Evolutionary conservation across 2,888 invertebrate genomes (phyloP).

Genomic region (Hemaris fuciformis): DNA sequence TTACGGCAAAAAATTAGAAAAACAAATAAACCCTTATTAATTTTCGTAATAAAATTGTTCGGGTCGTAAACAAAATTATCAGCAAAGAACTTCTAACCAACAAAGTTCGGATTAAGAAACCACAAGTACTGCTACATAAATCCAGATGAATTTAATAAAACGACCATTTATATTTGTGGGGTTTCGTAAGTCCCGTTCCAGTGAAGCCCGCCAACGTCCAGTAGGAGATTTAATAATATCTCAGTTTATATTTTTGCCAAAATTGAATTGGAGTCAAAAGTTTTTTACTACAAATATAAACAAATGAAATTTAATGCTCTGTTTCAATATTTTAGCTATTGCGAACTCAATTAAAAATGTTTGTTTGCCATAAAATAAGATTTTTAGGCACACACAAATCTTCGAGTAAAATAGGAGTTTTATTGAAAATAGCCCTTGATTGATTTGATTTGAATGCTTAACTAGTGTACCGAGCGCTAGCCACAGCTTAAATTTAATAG

Average conservation of each 20-base stretch:
- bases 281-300: background rate
- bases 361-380: too few species aligned
- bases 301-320: too few species aligned
- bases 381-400: too few species aligned
- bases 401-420: too few species aligned
- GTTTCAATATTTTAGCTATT: too few species aligned
- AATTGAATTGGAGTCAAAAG: background rate
- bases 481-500: too few species aligned
- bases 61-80: background rate
- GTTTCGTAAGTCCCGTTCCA: background rate
- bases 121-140: background rate
- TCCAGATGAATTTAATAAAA: background rate
- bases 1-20: too few species aligned
- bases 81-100: background rate
- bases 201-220: background rate
- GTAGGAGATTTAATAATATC: conserved; percentile 1
- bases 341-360: too few species aligned
- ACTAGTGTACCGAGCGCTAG: too few species aligned
- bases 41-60: background rate
- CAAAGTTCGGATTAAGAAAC: background rate
- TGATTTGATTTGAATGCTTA: too few species aligned
- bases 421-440: too few species aligned
- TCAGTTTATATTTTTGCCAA: too few species aligned
- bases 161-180: background rate
- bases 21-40: background rate